Evolutionary conservation across 2,888 invertebrate genomes (phyloP), one percentile per base, ranked within the genome.

Genomic region (Zonitis immaculata): DNA sequence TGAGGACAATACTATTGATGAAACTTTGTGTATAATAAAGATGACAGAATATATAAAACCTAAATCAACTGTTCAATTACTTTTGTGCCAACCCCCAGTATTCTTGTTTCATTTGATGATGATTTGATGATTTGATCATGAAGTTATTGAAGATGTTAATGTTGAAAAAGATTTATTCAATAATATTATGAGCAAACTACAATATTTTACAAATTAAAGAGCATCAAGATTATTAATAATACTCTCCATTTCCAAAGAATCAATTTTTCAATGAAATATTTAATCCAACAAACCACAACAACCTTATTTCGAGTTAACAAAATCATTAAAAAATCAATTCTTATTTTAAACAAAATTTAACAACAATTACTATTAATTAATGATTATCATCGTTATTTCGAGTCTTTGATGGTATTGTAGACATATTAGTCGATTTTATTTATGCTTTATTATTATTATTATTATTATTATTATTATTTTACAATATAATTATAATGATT

Each of bases 361-460:
- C 69, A 72, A 73, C 71, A 69, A 67, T 69, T 66, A 63, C 66
- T 70, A 67, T 69, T 20, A 39, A 54, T 67, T 72, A 73, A 67
- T 74, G 74, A 74, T 73, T 74, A 74, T 73, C 73, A 70, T 73
- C 70, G 70, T 70, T 73, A 70, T 71, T 69, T 61, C 50, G 48
- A 58, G 54, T 60, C 57, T 54, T 57, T 39, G 30, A 57, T 30
- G 45, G 44, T 25, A 47, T 25, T 26, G 20, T 20, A 39, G 26
- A 46, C 27, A 9, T 35, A 25, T n/a, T n/a, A 25, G 30, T 18
- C 22, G 30, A 9, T 18, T 47, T 18, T 47, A 16, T 43, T 18
- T 42, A 28, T 47, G 42, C 7, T 42, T 14, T 42, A 52, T 7
- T 44, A 30, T 50, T 43, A 35, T 35, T 35, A 35, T 18, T 9